Evolutionary conservation across 2,888 invertebrate genomes (phyloP).

Genomic region (Dicyrtoma fusca): DNA sequence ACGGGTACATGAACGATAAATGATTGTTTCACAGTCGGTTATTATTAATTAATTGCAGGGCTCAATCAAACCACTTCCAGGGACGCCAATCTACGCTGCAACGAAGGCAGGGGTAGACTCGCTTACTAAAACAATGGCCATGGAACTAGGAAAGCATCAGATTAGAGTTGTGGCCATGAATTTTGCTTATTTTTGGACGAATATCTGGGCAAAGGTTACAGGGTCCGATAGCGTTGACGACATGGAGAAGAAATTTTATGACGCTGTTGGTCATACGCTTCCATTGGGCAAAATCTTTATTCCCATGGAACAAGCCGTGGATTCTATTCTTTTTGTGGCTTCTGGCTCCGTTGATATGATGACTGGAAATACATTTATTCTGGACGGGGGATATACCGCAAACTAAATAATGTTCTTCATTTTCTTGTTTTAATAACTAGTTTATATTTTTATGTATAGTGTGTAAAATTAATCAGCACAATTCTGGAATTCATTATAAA

Average conservation of each 20-base stretch:
- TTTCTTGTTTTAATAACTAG: too few species aligned
- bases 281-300: conserved; percentile 20
- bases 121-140: not conserved
- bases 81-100: not conserved
- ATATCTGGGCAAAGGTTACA: too few species aligned
- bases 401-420: too few species aligned
- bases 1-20: not conserved
- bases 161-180: conserved; percentile 1
- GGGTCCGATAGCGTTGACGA: too few species aligned
- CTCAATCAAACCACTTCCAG: not conserved
- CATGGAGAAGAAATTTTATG: too few species aligned
- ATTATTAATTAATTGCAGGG: not conserved
- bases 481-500: too few species aligned
- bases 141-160: not conserved
- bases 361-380: not conserved
- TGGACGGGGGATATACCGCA: too few species aligned
- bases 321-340: conserved; percentile 31
- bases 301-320: conserved; percentile 40
- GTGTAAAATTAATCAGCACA: too few species aligned
- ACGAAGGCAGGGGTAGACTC: not conserved
- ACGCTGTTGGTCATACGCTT: not conserved
- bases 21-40: not conserved
- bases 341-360: too few species aligned
- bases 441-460: too few species aligned
- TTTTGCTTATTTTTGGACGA: not conserved